Conservation (phyloP, 2,113 vertebrate genomes). For the Zosterops hypoxanthus region DNA sequence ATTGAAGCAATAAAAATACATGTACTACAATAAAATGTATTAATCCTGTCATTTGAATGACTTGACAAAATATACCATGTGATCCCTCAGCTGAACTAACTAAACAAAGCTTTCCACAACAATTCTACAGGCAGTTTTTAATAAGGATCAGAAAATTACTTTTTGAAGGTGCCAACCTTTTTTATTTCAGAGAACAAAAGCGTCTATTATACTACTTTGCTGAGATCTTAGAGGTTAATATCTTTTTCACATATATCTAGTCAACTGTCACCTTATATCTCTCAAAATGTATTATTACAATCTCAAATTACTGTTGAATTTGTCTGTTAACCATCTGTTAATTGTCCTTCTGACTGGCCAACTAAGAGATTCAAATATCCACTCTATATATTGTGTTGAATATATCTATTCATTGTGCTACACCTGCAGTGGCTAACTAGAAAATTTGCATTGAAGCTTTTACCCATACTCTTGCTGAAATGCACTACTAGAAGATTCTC, state of each 20-base stretch:
- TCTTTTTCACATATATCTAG: neutral
- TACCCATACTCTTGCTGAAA: neutral
- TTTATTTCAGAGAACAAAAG: neutral
- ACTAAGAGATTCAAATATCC: neutral
- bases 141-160: neutral
- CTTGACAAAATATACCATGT: neutral
- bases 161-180: neutral
- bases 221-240: neutral
- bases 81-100: neutral
- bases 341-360: neutral
- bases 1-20: neutral
- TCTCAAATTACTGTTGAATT: neutral
- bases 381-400: neutral
- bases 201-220: neutral
- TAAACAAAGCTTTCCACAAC: neutral
- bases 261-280: neutral
- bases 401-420: neutral
- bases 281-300: neutral
- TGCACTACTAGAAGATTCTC: neutral
- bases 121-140: neutral
- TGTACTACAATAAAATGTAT: neutral
- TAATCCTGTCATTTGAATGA: neutral
- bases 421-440: neutral
- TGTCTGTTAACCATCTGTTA: neutral
- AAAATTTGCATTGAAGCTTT: neutral